These are phyloP conservation scores for Coremacera marginata DNA, from an alignment of 2,888 invertebrate species.

Conservation along the genomic window DNA sequence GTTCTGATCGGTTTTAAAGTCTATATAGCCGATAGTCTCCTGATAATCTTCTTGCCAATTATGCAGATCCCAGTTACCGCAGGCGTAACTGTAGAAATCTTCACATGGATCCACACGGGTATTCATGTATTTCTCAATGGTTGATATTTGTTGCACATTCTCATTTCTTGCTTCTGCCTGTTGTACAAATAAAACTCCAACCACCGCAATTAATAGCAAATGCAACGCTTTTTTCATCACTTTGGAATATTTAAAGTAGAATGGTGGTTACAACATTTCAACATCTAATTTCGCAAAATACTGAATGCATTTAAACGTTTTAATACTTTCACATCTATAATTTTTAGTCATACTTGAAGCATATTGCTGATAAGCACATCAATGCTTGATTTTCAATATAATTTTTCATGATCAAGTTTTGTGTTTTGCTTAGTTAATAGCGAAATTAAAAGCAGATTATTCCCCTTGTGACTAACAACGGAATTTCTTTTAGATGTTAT, in stretches of 20 bases:
- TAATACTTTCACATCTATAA: no score
- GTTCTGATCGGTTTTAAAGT: constrained; percentile 44
- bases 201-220: not conserved
- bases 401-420: not conserved
- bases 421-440: no score
- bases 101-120: constrained; percentile 57
- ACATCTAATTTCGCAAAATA: not conserved
- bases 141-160: not conserved
- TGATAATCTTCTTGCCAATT: constrained; percentile 35
- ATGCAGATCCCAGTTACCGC: constrained; percentile 60
- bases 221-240: not conserved
- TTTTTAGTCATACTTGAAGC: no score
- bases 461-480: no score
- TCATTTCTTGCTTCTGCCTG: not conserved
- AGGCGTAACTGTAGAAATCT: constrained; percentile 63
- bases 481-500: no score
- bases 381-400: not conserved
- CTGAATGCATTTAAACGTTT: not conserved
- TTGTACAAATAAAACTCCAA: not conserved
- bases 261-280: not conserved
- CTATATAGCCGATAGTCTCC: constrained; percentile 45
- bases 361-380: not conserved
- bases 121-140: constrained; percentile 58
- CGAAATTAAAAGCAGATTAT: no score
- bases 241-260: not conserved